Base-by-base conservation (phyloP, 2,888 invertebrate species). In the Helobdella robusta region DNA sequence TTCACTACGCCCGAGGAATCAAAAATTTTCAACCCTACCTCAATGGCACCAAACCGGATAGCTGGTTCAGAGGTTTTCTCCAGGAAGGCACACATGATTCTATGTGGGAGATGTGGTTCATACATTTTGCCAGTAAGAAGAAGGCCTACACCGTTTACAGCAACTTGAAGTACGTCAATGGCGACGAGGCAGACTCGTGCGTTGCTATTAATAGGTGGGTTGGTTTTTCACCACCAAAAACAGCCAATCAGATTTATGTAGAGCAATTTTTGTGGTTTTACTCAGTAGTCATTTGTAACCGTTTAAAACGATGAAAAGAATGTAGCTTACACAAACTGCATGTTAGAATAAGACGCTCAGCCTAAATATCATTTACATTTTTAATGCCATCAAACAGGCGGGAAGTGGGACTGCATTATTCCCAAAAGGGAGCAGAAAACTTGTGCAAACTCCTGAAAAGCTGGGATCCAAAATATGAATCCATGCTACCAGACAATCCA, bases 91-190 rank as follows among this genome's bases (percentile, higher is more conserved):
- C 11, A 20, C 23, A 35, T 3, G 61, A 65, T 32, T 35, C 65
- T 3, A 69, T 69, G 69, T 69, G 69, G 69, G 59, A 64, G 30
- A 66, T 65, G 66, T 68, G 68, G 68, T 64, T 68, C 50, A 67
- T 68, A 40, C 56, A 65, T 54, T 69, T 54, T 54, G 18, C 34
- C 32, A 11, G 2, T 4, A 8, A 4, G 15, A 28, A 62, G 5
- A 46, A 50, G 5, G 28, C 46, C 23, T 50, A 25, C 50, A 62
- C 62, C 34, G 50, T 50, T 35, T 50, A 40, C 34, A 28, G 23
- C 28, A 40, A 46, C 34, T 11, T 62, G 30, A 44, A 50, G 6
- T 32, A 48, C 6, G 50, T 30, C 28, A 30, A 46, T 35, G n/a
- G 18, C 5, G 6, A 15, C 4, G 28, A 56, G 4, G 3, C 4